Conservation (phyloP, 2,113 vertebrate genomes). For the Plectropomus leopardus region DNA sequence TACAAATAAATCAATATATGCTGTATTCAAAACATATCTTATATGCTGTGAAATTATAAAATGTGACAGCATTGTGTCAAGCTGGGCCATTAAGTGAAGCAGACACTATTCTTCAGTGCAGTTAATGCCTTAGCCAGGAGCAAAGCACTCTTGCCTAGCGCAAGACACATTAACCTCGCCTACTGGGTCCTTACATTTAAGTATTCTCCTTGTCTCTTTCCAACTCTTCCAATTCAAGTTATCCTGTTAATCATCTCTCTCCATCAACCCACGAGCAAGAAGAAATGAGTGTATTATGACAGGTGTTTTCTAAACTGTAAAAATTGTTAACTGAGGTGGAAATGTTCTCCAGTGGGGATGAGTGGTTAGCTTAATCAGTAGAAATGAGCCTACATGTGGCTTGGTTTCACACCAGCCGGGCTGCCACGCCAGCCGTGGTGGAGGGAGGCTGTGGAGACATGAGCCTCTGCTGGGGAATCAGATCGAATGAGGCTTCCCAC, state of each 20-base stretch:
- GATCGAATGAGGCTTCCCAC: slow-evolving; percentile 75
- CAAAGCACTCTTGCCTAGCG: slow-evolving; percentile 26
- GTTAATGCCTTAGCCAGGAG: slow-evolving; percentile 46
- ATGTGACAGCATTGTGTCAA: slow-evolving; percentile 33
- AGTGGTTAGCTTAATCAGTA: slow-evolving; percentile 73
- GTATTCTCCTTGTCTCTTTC: slow-evolving; percentile 35
- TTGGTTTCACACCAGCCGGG: slow-evolving; percentile 67
- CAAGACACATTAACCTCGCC: slow-evolving; percentile 45
- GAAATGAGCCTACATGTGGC: slow-evolving; percentile 69
- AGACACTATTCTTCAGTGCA: slow-evolving; percentile 31
- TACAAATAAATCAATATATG: slow-evolving; percentile 46
- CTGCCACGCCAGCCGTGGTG: slow-evolving; percentile 53
- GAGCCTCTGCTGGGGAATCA: slow-evolving; percentile 63
- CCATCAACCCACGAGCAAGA: slow-evolving; percentile 34
- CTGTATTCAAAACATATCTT: background rate
- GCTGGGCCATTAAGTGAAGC: slow-evolving; percentile 32
- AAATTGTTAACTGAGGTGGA: slow-evolving; percentile 65
- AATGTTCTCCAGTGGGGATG: slow-evolving; percentile 63
- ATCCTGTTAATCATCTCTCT: slow-evolving; percentile 56
- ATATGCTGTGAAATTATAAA: slow-evolving; percentile 21
- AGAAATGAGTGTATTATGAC: slow-evolving; percentile 45
- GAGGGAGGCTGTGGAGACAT: slow-evolving; percentile 62
- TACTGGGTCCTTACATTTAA: slow-evolving; percentile 30
- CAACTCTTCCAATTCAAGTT: slow-evolving; percentile 20
- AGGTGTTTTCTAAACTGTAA: slow-evolving; percentile 73